Conservation (phyloP, 2,113 vertebrate genomes). For the Oryzias javanicus region DNA sequence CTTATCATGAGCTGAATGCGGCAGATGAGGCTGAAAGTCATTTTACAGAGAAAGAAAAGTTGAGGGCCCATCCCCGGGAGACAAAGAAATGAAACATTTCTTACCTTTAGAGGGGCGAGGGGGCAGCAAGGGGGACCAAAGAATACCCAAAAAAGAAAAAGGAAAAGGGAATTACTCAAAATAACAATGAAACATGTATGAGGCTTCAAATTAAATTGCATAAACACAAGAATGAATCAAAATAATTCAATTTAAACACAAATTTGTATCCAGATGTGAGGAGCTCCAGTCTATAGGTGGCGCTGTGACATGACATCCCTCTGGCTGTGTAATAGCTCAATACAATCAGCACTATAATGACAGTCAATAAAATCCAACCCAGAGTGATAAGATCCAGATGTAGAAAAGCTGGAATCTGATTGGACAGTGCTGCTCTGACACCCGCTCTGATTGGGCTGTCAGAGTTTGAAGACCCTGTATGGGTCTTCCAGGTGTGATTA, state of each 20-base stretch:
- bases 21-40: background rate
- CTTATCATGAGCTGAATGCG: background rate
- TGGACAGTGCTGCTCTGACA: background rate
- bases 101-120: conserved; percentile 14
- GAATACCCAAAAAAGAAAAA: conserved; percentile 12
- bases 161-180: conserved; percentile 3
- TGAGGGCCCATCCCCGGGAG: background rate
- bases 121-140: background rate
- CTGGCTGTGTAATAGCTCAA: background rate
- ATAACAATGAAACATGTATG: too few relatives aligned
- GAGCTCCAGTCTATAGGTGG: background rate
- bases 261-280: background rate
- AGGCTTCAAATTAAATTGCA: too few relatives aligned
- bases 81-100: background rate
- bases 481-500: background rate
- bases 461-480: too few relatives aligned
- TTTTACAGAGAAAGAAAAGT: background rate
- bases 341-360: conserved; percentile 1
- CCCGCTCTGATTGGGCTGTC: background rate
- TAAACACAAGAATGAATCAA: too few relatives aligned
- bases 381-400: conserved; percentile 36
- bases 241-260: too few relatives aligned
- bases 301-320: background rate
- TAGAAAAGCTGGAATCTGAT: conserved; percentile 5
- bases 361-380: background rate